Evolutionary conservation across 2,113 vertebrate species (phyloP), one percentile per base, ranked within the genome.

Genomic region (Siniperca knerii): DNA sequence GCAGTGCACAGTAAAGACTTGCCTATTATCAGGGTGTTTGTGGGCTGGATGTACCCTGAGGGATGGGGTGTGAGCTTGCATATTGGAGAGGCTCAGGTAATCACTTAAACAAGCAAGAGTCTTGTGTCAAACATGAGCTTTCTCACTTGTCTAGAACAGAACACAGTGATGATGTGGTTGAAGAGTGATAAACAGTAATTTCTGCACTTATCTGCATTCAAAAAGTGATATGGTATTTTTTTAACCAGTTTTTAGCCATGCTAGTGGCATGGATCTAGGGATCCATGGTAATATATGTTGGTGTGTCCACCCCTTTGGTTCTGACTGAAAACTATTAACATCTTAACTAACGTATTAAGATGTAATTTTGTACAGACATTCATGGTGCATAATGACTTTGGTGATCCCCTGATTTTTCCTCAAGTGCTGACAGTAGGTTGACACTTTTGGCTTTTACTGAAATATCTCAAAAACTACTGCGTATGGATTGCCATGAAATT

Each of bases 11-110:
- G 79, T 69, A 44, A 84, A 82, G 62, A n/a, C 46, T 74, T 61
- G 81, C 71, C 82, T 64, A 89, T 91, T 84, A 79, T 83, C 57
- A 68, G 64, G 67, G 67, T 86, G 79, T 88, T 85, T 87, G 85
- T 86, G 82, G 72, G 90, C 77, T 86, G 89, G 25, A 52, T 83
- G 70, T 25, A 82, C 84, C 85, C 82, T 77, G 62, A 89, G 86
- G 87, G 91, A 89, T 62, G 62, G 33, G 46, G 61, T 84, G 77
- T 81, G 71, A 72, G 69, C 66, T 61, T 78, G 78, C 75, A 72
- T 81, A 57, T 73, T 80, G 58, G 78, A 84, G 71, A 84, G 44
- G 44, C 35, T 61, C 48, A 77, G 46, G 76, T 84, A 83, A 89
- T 88, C 78, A 82, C 35, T 85, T 46, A 21, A 75, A 77, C 73